These are phyloP conservation scores for Branchellion lobata DNA, from an alignment of 2,888 invertebrate genomes.

Conservation along the genomic window DNA sequence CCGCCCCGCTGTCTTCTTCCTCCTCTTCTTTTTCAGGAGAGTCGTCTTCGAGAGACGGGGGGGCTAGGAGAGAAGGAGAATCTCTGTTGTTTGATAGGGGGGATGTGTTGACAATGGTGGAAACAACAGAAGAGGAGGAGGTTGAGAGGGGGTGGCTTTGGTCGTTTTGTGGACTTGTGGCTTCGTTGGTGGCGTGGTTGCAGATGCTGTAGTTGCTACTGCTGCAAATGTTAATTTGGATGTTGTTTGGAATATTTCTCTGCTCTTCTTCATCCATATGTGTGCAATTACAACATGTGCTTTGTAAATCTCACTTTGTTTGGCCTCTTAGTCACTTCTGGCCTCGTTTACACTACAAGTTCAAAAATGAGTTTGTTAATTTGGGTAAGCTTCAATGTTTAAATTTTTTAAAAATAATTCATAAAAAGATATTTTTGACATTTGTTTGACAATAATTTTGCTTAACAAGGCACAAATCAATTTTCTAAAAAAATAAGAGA, in stretches of 20 bases:
- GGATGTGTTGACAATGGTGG: neutral
- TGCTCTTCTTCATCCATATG: neutral
- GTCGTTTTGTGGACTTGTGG: too few species aligned
- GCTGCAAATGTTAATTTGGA: constrained; percentile 6
- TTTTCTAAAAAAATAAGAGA: neutral
- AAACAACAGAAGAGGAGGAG: neutral
- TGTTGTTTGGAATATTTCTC: neutral
- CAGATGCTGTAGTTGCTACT: constrained; percentile 2
- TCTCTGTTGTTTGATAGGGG: neutral
- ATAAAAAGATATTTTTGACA: neutral
- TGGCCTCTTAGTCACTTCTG: neutral
- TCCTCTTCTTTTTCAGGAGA: neutral
- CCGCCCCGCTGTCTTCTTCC: neutral
- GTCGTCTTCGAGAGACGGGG: neutral
- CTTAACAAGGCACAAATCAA: neutral
- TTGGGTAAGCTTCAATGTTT: neutral
- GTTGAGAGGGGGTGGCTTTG: neutral
- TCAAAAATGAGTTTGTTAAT: neutral
- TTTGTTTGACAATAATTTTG: neutral
- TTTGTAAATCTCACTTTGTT: neutral
- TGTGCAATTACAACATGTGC: neutral
- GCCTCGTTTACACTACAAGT: neutral
- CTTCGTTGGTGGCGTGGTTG: neutral
- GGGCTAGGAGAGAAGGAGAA: neutral
- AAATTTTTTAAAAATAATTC: neutral